These are phyloP conservation scores for Cotesia chilonis DNA, from an alignment of 1,140 invertebrate species.

Conservation along the genomic window DNA sequence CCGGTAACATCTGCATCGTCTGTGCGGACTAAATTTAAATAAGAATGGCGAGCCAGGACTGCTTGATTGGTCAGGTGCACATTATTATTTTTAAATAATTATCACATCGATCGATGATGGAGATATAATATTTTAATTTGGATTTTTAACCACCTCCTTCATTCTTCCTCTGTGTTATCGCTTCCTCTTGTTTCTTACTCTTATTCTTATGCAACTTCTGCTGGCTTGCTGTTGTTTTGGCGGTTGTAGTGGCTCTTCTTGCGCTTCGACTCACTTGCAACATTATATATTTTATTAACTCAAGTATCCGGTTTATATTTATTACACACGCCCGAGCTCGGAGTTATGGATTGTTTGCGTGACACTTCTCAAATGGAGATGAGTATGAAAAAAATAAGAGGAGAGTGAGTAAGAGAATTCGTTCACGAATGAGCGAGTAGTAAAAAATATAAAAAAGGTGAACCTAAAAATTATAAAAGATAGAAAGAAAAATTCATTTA, in stretches of 20 bases:
- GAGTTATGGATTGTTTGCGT: too few relatives aligned
- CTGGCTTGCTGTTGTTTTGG: too few relatives aligned
- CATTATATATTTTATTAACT: too few relatives aligned
- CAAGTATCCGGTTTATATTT: too few relatives aligned
- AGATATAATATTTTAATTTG: conserved; percentile 21
- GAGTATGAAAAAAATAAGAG: neutral
- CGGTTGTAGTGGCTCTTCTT: too few relatives aligned
- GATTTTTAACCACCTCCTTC: neutral
- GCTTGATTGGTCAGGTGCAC: conserved; percentile 4
- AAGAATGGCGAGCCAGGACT: conserved; percentile 23
- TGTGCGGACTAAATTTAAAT: conserved; percentile 23
- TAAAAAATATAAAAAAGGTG: neutral
- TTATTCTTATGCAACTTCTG: too few relatives aligned
- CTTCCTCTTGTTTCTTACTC: neutral
- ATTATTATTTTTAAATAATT: conserved; percentile 27
- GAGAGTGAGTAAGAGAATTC: neutral
- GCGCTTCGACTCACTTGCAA: too few relatives aligned
- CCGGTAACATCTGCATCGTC: conserved; percentile 39
- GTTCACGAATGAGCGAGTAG: neutral
- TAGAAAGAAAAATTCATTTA: conserved; percentile 8
- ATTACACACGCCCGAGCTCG: neutral
- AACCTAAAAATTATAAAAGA: conserved; percentile 9
- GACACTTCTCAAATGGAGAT: conserved; percentile 1
- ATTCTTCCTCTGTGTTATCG: neutral
- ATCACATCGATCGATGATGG: conserved; percentile 24